Conservation (phyloP, 2,113 vertebrate genomes). For the Nothobranchius kuhntae region DNA sequence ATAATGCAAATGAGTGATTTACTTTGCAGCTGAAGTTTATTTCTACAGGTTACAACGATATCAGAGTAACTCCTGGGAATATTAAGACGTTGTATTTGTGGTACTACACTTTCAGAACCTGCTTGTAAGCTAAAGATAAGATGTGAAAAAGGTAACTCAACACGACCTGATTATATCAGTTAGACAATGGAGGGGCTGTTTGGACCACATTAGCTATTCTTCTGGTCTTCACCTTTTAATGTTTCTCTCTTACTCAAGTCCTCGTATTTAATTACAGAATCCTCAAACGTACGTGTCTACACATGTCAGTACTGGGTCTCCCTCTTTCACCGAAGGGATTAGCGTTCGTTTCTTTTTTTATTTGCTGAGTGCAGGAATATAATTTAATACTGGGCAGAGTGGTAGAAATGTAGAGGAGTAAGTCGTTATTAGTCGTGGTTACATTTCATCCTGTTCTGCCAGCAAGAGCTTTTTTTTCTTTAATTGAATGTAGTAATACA, state of each 20-base stretch:
- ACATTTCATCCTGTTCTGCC: constrained; percentile 44
- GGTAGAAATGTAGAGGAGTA: constrained; percentile 24
- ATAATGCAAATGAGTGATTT: no score
- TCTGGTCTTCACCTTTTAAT: constrained; percentile 40
- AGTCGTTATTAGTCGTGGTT: constrained; percentile 64
- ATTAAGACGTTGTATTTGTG: no score
- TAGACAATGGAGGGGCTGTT: background rate
- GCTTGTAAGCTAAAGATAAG: no score
- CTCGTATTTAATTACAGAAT: constrained; percentile 70
- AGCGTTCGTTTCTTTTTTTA: constrained; percentile 54
- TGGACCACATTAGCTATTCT: constrained; percentile 29
- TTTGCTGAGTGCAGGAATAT: constrained; percentile 68
- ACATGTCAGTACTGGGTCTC: constrained; percentile 67
- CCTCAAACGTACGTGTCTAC: constrained; percentile 71
- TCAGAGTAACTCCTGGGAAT: no score
- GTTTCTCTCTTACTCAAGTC: constrained; percentile 52
- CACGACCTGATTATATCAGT: background rate
- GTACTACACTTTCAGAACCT: no score
- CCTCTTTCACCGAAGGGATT: constrained; percentile 62
- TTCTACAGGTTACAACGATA: no score
- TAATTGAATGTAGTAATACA: constrained; percentile 52
- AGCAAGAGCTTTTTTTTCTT: constrained; percentile 21
- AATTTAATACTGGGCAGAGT: constrained; percentile 55
- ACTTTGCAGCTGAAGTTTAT: no score
- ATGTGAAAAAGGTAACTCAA: no score